Conservation (phyloP, 1,140 invertebrate species). For the Cataglyphis hispanica region DNA sequence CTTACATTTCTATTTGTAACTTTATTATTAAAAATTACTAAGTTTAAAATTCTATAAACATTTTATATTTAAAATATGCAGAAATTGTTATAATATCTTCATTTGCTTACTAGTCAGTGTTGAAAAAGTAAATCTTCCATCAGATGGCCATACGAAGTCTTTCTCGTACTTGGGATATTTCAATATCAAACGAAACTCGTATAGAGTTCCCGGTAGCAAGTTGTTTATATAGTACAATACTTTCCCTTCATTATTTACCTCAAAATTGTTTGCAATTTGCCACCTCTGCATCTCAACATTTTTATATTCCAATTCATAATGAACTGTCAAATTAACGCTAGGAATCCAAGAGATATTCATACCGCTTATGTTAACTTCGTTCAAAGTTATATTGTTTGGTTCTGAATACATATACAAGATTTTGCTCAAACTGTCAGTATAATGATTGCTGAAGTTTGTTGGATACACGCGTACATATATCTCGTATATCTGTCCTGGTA, state of each 20-base stretch:
- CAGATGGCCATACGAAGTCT: constrained; percentile 90
- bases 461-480: constrained; percentile 92
- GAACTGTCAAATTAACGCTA: constrained; percentile 79
- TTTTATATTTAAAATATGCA: too few species aligned
- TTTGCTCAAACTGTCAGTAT: constrained; percentile 89
- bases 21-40: too few species aligned
- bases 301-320: constrained; percentile 80
- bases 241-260: constrained; percentile 66
- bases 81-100: too few species aligned
- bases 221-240: constrained; percentile 86
- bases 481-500: constrained; percentile 89
- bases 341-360: constrained; percentile 90
- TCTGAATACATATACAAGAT: constrained; percentile 90
- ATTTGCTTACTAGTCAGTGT: constrained; percentile 89
- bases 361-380: constrained; percentile 86
- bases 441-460: constrained; percentile 88
- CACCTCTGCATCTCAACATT: constrained; percentile 81
- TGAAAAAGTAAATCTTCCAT: constrained; percentile 90
- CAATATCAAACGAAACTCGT: constrained; percentile 91
- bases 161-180: constrained; percentile 88
- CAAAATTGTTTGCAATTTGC: constrained; percentile 79
- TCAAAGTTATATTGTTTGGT: constrained; percentile 88
- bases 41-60: too few species aligned
- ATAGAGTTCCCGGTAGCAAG: constrained; percentile 90
- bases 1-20: too few species aligned